These are phyloP conservation scores for Euclidia mi DNA, from an alignment of 2,888 invertebrate species.

Conservation along the genomic window DNA sequence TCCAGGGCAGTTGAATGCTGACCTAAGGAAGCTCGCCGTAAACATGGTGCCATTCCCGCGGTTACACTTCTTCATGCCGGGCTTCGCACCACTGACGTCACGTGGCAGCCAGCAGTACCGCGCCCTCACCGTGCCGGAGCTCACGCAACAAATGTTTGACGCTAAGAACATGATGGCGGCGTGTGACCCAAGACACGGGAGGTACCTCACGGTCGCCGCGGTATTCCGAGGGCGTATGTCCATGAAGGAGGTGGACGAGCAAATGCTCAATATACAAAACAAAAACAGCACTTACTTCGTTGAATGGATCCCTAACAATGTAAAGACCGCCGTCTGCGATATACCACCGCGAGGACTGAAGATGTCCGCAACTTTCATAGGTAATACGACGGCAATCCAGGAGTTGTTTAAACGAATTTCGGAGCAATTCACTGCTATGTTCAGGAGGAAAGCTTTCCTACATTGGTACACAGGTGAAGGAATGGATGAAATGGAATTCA, in stretches of 20 bases:
- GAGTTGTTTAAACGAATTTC: constrained; percentile 96
- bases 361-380: constrained; percentile 97
- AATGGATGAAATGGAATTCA: constrained; percentile 99
- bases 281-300: constrained; percentile 95
- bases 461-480: constrained; percentile 99
- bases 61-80: constrained; percentile 90
- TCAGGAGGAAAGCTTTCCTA: constrained; percentile 97
- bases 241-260: constrained; percentile 97
- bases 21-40: constrained; percentile 89
- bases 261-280: constrained; percentile 94
- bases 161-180: constrained; percentile 99
- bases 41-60: constrained; percentile 93
- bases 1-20: constrained; percentile 91
- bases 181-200: constrained; percentile 96
- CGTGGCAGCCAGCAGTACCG: constrained; percentile 96
- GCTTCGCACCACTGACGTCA: constrained; percentile 92
- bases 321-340: constrained; percentile 95
- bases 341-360: constrained; percentile 94
- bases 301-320: constrained; percentile 95
- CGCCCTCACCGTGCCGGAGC: constrained; percentile 96
- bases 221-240: constrained; percentile 97
- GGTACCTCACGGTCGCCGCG: constrained; percentile 96
- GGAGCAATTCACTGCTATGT: constrained; percentile 97
- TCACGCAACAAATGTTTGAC: constrained; percentile 97
- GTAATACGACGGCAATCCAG: constrained; percentile 96